Evolutionary conservation across 2,113 vertebrate genomes (phyloP).

Genomic region (Cyanocitta stelleri): DNA sequence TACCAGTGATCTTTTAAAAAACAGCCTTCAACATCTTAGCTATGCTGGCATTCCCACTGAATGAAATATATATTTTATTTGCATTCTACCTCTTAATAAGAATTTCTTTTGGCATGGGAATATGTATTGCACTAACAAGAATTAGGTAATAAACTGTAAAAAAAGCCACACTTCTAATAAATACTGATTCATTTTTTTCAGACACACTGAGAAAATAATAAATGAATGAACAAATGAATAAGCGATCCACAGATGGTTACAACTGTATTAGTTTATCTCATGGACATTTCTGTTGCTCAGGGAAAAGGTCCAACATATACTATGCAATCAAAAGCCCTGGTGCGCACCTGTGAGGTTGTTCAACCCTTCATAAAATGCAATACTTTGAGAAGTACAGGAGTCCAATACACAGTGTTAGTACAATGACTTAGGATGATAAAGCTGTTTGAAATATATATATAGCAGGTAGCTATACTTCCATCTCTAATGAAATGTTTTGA

Average conservation of each 20-base stretch:
- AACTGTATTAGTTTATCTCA: not conserved
- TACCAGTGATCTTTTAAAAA: not conserved
- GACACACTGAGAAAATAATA: not conserved
- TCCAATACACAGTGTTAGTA: rapidly evolving
- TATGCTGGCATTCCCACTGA: not conserved
- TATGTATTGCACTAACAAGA: not conserved
- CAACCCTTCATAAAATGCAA: not conserved
- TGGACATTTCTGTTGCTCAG: not conserved
- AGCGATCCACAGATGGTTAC: not conserved
- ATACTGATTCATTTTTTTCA: not conserved
- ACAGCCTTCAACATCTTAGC: not conserved
- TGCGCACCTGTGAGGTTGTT: not conserved
- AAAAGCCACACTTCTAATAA: not conserved
- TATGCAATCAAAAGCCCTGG: not conserved
- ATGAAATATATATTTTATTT: not conserved
- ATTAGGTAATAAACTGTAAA: not conserved
- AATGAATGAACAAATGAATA: not conserved
- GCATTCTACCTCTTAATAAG: not conserved
- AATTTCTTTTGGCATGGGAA: not conserved
- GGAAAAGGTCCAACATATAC: not conserved
- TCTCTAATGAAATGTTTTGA: not conserved
- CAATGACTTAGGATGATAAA: not conserved
- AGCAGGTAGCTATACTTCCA: not conserved
- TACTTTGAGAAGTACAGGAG: not conserved
- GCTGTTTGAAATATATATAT: not conserved